A percentile compares a stretch with the other conserved stretches of the same genome.
Conservation (phyloP, 1,140 invertebrate genomes). For the Ceratina australensis region DNA sequence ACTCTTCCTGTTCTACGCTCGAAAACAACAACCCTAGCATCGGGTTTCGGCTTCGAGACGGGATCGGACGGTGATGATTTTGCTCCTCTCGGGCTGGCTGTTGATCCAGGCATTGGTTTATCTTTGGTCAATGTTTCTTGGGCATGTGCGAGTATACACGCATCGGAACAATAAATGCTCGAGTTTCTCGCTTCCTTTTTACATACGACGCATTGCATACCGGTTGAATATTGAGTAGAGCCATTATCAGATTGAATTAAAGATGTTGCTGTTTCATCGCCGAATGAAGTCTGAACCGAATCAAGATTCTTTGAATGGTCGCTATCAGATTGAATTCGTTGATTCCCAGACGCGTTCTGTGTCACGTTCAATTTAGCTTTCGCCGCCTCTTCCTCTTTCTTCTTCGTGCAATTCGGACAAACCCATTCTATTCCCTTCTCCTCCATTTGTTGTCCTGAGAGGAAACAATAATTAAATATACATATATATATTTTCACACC, state of each 20-base stretch:
- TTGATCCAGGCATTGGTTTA: constrained; percentile 59
- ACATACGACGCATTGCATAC: constrained; percentile 86
- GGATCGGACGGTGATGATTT: constrained; percentile 64
- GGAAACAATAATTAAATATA: not conserved
- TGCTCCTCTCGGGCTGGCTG: constrained; percentile 57
- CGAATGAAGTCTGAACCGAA: not conserved
- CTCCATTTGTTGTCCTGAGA: constrained; percentile 90
- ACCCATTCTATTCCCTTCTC: constrained; percentile 93
- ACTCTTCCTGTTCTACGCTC: constrained; percentile 89
- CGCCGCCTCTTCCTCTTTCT: constrained; percentile 77
- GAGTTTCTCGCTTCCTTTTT: constrained; percentile 85
- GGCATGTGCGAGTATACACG: constrained; percentile 92
- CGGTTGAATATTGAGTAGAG: constrained; percentile 57
- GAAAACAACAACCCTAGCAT: constrained; percentile 85
- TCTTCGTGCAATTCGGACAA: constrained; percentile 91
- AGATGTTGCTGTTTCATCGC: constrained; percentile 23
- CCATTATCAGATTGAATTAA: constrained; percentile 20
- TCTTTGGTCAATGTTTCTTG: constrained; percentile 84
- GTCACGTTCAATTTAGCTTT: constrained; percentile 49
- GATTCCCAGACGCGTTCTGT: constrained; percentile 32
- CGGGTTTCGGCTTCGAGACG: constrained; percentile 73
- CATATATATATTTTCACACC: not conserved
- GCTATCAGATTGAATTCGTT: constrained; percentile 34
- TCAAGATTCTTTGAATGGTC: constrained; percentile 28
- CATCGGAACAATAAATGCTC: constrained; percentile 93